These are phyloP conservation scores for Hypotaenidia philippensis DNA, from an alignment of 2,797 vertebrate species.

Conservation along the genomic window DNA sequence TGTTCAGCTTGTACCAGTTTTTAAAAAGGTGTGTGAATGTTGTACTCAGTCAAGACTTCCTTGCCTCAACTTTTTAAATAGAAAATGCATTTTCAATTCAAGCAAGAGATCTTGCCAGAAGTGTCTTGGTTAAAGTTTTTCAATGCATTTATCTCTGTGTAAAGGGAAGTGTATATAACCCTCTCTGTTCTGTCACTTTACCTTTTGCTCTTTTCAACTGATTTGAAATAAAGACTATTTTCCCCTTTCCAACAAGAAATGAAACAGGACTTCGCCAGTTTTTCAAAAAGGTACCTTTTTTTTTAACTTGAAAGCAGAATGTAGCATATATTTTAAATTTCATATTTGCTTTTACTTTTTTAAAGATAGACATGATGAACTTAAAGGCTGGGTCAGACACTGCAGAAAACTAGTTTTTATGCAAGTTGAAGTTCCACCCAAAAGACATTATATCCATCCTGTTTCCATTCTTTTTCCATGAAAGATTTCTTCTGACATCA, in stretches of 20 bases:
- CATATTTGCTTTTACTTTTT: not conserved
- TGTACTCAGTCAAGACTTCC: slow-evolving; percentile 22
- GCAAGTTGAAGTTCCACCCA: not conserved
- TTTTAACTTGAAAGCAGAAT: not conserved
- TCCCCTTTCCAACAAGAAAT: not conserved
- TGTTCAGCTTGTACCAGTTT: slow-evolving; percentile 34
- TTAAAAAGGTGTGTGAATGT: slow-evolving; percentile 26
- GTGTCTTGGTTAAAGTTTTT: slow-evolving; percentile 23
- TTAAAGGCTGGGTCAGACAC: not conserved
- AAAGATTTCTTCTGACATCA: not conserved
- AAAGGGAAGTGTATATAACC: not conserved
- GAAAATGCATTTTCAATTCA: slow-evolving; percentile 36
- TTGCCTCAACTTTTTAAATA: slow-evolving; percentile 36
- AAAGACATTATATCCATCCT: not conserved
- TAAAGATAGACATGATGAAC: not conserved
- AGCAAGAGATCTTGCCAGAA: slow-evolving; percentile 16
- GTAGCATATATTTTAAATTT: not conserved
- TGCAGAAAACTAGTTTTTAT: not conserved
- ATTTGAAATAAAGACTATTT: slow-evolving; percentile 19
- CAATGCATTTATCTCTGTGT: not conserved
- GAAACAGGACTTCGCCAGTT: not conserved
- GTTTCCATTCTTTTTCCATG: not conserved
- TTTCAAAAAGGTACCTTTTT: not conserved
- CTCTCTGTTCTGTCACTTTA: slow-evolving; percentile 23
- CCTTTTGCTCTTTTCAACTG: slow-evolving; percentile 32